phyloP scores from a whole-genome alignment of 1,140 invertebrate species.

The Conus ventricosus region DNA sequence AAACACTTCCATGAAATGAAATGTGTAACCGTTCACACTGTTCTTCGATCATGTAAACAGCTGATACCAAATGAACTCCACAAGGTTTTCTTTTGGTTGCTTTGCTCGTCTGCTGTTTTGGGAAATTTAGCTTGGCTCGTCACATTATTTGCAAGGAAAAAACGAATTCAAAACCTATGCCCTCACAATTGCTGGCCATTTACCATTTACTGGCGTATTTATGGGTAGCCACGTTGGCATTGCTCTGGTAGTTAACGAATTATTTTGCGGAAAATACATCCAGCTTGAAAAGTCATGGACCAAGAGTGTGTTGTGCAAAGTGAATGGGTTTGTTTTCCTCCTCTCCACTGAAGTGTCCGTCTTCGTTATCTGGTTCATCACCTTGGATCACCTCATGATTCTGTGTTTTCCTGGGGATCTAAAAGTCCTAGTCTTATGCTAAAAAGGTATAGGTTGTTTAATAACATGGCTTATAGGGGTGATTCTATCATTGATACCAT shows the following conservation, averaged over 20 bases:
- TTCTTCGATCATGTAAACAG: neutral
- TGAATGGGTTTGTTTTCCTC: conserved; percentile 58
- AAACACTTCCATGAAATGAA: neutral
- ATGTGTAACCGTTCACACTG: neutral
- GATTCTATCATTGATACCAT: too few species aligned
- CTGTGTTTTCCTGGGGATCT: conserved; percentile 52
- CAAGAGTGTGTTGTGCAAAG: conserved; percentile 46
- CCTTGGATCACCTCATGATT: conserved; percentile 51
- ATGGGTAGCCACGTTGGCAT: conserved; percentile 65
- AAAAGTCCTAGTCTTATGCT: too few species aligned
- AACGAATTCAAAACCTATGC: conserved; percentile 36
- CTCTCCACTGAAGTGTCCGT: conserved; percentile 59
- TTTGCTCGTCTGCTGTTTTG: conserved; percentile 35
- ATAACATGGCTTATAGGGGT: too few species aligned
- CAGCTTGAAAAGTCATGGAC: conserved; percentile 52
- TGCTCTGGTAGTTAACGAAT: conserved; percentile 56
- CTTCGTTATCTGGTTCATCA: conserved; percentile 52
- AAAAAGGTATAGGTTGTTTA: too few species aligned
- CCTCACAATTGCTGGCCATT: conserved; percentile 47
- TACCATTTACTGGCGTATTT: conserved; percentile 54
- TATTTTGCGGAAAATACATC: conserved; percentile 53
- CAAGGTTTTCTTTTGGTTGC: conserved; percentile 43
- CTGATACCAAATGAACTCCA: conserved; percentile 43
- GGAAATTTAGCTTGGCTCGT: conserved; percentile 48
- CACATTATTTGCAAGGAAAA: conserved; percentile 17